Base-by-base conservation (phyloP, 2,113 vertebrate genomes). In the Hylia prasina region DNA sequence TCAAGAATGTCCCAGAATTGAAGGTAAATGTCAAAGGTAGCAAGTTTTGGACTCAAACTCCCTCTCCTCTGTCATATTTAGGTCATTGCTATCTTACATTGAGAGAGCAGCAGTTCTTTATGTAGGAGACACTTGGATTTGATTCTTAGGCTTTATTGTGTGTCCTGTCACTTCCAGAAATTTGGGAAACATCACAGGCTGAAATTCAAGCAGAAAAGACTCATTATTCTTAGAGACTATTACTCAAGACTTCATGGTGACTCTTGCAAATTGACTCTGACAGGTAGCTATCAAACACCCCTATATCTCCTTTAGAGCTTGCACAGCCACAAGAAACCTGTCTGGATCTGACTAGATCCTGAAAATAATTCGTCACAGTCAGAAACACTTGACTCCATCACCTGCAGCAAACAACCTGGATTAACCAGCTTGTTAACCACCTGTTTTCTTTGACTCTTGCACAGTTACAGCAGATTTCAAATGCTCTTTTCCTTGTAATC, bases 401-500 rank as follows among this genome's bases (percentile, higher is more conserved):
- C 90, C 94, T 76, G 94, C 93, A 95, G 82, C 88, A 89, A 95
- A 72, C 94, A 93, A 85, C 88, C 86, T 91, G 92, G 89, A 95
- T 95, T 97, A 97, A 97, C 73, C 95, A 95, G 60, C 87, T 79
- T 96, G 86, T 95, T 97, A 93, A 95, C 81, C 73, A 95, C 91
- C 95, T 95, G 93, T 89, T 96, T 96, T 96, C 60, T 95, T 92
- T 90, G 86, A 96, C 90, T 96, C 72, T 86, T 92, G 86, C 64
- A 81, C 90, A 87, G 90, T 89, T 91, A 82, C 51, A 73, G 76
- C 56, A 96, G 87, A 86, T 91, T 93, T 95, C 79, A 97, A 94
- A 89, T 93, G 82, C 64, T 95, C 82, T 92, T 96, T 94, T 87
- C 61, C 68, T 63, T 90, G 88, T 93, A 87, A 96, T 95, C 96